phyloP scores from a whole-genome alignment of 2,888 invertebrate genomes.

The Ptychoptera contaminata region DNA sequence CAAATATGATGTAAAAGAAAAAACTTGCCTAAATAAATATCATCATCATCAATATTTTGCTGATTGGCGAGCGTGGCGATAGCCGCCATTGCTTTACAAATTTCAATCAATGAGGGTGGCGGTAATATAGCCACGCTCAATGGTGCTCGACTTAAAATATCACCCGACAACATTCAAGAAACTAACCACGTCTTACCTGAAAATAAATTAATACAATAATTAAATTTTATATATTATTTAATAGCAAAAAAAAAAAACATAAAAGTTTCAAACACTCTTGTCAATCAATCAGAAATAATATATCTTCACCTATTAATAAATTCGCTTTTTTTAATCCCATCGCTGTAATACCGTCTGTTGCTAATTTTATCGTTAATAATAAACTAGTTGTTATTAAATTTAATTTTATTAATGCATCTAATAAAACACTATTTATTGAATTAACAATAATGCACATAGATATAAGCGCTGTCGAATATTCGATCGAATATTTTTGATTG shows the following conservation, averaged over 20 bases:
- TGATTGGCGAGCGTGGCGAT: slow-evolving; percentile 15
- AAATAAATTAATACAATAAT: slow-evolving; percentile 6
- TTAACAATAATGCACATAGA: slow-evolving; percentile 13
- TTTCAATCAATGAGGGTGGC: slow-evolving; percentile 16
- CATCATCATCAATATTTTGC: slow-evolving; percentile 17
- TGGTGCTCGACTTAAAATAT: slow-evolving; percentile 15
- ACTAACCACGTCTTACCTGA: slow-evolving; percentile 13
- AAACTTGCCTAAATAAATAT: slow-evolving; percentile 15
- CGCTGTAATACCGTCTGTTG: slow-evolving; percentile 11
- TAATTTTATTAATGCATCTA: slow-evolving; percentile 11
- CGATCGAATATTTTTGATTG: slow-evolving; percentile 10
- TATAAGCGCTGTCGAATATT: slow-evolving; percentile 13
- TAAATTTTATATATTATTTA: too few species aligned
- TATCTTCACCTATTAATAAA: slow-evolving; percentile 11
- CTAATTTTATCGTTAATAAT: slow-evolving; percentile 12
- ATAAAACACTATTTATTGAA: slow-evolving; percentile 12
- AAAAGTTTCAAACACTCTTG: not conserved
- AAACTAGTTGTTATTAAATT: slow-evolving; percentile 12
- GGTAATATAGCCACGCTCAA: slow-evolving; percentile 16
- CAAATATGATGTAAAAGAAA: not conserved
- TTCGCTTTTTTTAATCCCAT: slow-evolving; percentile 13
- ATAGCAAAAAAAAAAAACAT: slow-evolving; percentile 6
- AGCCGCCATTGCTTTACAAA: slow-evolving; percentile 15
- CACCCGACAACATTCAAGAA: slow-evolving; percentile 16
- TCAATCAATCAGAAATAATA: slow-evolving; percentile 1